These are phyloP conservation scores for Cossypha polioptera DNA, from an alignment of 2,797 vertebrate genomes.

Conservation along the genomic window DNA sequence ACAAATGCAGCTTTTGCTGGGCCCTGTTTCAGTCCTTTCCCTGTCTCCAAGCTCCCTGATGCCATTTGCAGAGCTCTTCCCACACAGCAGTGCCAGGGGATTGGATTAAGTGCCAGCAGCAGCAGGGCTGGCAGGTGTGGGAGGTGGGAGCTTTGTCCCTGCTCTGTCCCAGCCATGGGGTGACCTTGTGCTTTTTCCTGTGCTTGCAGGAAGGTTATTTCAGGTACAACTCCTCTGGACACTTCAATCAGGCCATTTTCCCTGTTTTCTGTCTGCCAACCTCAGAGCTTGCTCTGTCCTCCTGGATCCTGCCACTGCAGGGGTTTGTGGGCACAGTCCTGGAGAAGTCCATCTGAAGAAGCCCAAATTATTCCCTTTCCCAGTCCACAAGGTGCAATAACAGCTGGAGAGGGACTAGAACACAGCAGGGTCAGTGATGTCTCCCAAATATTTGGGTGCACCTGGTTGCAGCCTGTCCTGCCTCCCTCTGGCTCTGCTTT, in stretches of 20 bases:
- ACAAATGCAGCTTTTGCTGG: background rate
- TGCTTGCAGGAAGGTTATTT: background rate
- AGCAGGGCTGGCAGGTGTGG: background rate
- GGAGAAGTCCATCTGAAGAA: background rate
- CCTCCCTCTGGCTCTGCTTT: background rate
- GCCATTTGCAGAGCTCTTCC: background rate
- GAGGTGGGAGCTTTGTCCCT: background rate
- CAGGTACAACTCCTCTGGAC: rapidly evolving
- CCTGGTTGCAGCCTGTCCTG: background rate
- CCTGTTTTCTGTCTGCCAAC: background rate
- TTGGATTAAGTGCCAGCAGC: background rate
- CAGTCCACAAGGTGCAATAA: rapidly evolving
- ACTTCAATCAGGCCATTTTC: background rate
- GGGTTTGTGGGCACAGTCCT: rapidly evolving
- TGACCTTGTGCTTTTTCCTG: background rate
- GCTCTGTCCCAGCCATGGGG: background rate
- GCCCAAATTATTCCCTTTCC: background rate
- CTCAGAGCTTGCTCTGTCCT: background rate
- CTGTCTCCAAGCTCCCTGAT: background rate
- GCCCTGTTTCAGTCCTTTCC: background rate
- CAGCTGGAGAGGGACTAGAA: background rate
- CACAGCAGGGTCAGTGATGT: rapidly evolving
- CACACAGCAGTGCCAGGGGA: background rate
- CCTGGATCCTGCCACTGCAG: background rate
- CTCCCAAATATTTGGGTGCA: rapidly evolving